Evolutionary conservation across 2,888 invertebrate species (phyloP), one percentile per base, ranked within the genome.

Genomic region (Hoplodrina blanda): DNA sequence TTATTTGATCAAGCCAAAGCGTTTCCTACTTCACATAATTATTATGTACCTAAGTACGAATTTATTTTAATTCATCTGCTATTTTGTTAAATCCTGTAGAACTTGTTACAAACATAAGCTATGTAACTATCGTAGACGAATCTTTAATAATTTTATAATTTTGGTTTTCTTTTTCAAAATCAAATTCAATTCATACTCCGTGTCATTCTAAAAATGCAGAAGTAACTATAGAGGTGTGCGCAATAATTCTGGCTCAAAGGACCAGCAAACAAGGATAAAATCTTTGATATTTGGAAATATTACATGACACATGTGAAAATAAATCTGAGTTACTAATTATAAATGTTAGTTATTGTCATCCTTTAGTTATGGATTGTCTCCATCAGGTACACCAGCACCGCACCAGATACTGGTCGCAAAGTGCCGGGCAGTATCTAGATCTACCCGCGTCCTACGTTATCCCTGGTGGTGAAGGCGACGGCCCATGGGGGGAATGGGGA

Each of bases 401-500:
- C 85, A 97, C 96, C 85, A 96, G 98, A 89, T 98, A 97, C 93
- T 98, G 98, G 95, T 96, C 98, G 89, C 98, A 98, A 90, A 98
- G 98, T 54, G 97, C 97, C 4, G 97, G 97, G 72, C 90, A 97
- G 79, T 98, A 97, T 91, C n/a, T n/a, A n/a, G n/a, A n/a, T n/a
- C 96, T 98, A 72, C 96, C 98, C n/a, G 97, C 96, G 60, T 98
- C 97, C 83, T 98, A 96, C 89, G 97, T 98, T 75, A 95, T 97
- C 75, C 98, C 98, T 44, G 97, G 96, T 25, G 97, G 97, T 5
- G 97, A 97, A 80, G 97, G 97, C 11, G 96, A 96, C 62, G 96
- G 96, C 13, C 77, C 72, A 2, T 98, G 98, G 98, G 97, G 97
- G 6, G 97, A 97, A 11, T 99, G 99, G 98, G 97, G 98, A 15